phyloP scores from a whole-genome alignment of 2,888 invertebrate genomes.

The Oscheius sp. region DNA sequence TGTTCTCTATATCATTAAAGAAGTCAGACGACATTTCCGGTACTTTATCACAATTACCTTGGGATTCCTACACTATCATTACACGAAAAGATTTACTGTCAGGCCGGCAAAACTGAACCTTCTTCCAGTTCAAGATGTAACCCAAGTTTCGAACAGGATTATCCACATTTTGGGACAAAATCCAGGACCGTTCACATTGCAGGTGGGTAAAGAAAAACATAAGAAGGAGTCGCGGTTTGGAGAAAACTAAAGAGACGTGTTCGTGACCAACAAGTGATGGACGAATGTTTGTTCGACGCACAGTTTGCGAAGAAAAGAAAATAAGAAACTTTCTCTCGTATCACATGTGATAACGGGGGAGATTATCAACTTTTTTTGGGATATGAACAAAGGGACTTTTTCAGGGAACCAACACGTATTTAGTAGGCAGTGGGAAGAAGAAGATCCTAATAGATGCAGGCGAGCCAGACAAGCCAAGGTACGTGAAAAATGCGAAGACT shows the following conservation, averaged over 20 bases:
- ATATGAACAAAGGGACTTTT: not conserved
- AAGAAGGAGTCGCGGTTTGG: not conserved
- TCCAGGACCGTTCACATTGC: constrained; percentile 95
- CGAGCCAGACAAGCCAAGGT: constrained; percentile 29
- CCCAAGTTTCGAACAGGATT: constrained; percentile 19
- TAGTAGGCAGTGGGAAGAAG: constrained; percentile 90
- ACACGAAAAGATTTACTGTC: constrained; percentile 20
- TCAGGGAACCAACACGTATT: constrained; percentile 92
- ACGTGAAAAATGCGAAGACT: not conserved
- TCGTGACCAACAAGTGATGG: constrained; percentile 34
- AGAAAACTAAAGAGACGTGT: constrained; percentile 12
- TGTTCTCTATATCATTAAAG: not conserved
- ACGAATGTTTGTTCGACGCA: constrained; percentile 34
- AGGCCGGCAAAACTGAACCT: constrained; percentile 20
- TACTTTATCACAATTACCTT: constrained; percentile 29
- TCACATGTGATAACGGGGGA: constrained; percentile 27
- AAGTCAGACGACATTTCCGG: constrained; percentile 19
- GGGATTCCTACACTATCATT: constrained; percentile 30
- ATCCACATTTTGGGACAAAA: constrained; percentile 87
- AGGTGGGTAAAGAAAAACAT: constrained; percentile 73
- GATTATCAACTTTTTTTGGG: not conserved
- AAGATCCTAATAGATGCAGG: constrained; percentile 26
- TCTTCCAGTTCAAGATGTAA: constrained; percentile 19
- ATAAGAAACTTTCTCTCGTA: constrained; percentile 12
- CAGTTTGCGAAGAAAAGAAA: constrained; percentile 18